phyloP scores from a whole-genome alignment of 37 sponge, comb jelly and placozoan genomes.

The Spongia lamella region DNA sequence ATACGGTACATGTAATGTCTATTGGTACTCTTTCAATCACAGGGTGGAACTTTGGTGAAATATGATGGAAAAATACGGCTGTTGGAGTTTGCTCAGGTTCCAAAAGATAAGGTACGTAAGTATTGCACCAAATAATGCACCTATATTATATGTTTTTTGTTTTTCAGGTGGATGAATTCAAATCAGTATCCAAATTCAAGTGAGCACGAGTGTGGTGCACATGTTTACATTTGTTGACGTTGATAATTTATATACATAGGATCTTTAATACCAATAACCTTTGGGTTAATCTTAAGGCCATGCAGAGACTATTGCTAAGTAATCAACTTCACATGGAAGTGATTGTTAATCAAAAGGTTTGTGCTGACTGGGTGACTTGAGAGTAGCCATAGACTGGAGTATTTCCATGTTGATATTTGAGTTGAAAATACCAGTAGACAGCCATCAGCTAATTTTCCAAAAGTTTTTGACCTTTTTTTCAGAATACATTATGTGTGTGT shows the following conservation, averaged over 20 bases:
- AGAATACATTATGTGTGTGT: too few species aligned
- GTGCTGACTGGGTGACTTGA: too few species aligned
- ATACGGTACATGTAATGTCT: too few species aligned
- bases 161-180: slow-evolving; percentile 88
- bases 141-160: background rate
- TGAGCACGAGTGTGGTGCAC: slow-evolving; percentile 21
- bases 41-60: slow-evolving; percentile 93
- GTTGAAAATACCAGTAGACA: too few species aligned
- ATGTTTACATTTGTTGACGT: background rate
- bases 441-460: too few species aligned
- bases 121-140: too few species aligned
- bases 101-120: slow-evolving; percentile 41
- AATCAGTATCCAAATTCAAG: slow-evolving; percentile 90
- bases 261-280: slow-evolving; percentile 98
- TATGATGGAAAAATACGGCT: slow-evolving; percentile 76
- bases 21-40: too few species aligned
- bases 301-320: slow-evolving; percentile 56
- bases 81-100: slow-evolving; percentile 95
- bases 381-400: too few species aligned
- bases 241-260: slow-evolving; percentile 15
- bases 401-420: too few species aligned
- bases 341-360: slow-evolving; percentile 89
- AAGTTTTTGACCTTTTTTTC: too few species aligned
- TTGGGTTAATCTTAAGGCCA: slow-evolving; percentile 80
- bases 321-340: slow-evolving; percentile 70